Percentiles rank a stretch among this genome's conserved stretches.
phyloP scores from a whole-genome alignment of 2,888 invertebrate species.

The Cryptocephalus moraei region DNA sequence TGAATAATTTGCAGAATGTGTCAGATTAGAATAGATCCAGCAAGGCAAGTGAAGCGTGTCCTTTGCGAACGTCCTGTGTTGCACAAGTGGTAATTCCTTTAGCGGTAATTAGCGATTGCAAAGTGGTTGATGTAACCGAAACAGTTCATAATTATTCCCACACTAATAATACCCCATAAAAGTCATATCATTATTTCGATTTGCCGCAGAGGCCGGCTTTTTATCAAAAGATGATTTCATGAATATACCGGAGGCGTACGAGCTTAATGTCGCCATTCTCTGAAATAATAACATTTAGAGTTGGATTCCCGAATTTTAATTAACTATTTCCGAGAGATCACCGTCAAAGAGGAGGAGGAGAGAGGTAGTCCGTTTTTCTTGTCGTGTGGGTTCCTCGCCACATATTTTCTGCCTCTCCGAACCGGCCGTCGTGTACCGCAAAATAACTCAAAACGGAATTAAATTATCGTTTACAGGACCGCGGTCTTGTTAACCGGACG shows the following conservation, averaged over 20 bases:
- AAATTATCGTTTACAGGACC: constrained; percentile 14
- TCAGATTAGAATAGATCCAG: neutral
- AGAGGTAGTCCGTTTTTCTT: constrained; percentile 7
- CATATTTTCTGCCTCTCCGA: constrained; percentile 11
- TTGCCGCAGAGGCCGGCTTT: constrained; percentile 22
- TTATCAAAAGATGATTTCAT: constrained; percentile 18
- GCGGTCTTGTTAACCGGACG: neutral
- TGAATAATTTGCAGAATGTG: no score
- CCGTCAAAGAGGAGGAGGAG: constrained; percentile 15
- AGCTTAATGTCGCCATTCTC: constrained; percentile 18
- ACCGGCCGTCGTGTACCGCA: constrained; percentile 15
- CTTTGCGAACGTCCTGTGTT: constrained; percentile 8
- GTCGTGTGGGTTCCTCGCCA: constrained; percentile 8
- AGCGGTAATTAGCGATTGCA: neutral
- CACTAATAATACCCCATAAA: constrained; percentile 16
- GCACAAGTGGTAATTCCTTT: constrained; percentile 3
- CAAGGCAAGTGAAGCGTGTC: neutral
- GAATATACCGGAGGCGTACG: constrained; percentile 16
- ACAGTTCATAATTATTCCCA: constrained; percentile 16
- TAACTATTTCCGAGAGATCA: constrained; percentile 29
- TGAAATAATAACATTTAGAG: constrained; percentile 28
- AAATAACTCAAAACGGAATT: constrained; percentile 17
- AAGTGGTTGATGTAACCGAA: constrained; percentile 12
- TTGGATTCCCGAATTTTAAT: constrained; percentile 30
- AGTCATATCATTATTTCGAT: constrained; percentile 24